Conservation (phyloP, 2,113 vertebrate genomes). For the Corythaixoides concolor region DNA sequence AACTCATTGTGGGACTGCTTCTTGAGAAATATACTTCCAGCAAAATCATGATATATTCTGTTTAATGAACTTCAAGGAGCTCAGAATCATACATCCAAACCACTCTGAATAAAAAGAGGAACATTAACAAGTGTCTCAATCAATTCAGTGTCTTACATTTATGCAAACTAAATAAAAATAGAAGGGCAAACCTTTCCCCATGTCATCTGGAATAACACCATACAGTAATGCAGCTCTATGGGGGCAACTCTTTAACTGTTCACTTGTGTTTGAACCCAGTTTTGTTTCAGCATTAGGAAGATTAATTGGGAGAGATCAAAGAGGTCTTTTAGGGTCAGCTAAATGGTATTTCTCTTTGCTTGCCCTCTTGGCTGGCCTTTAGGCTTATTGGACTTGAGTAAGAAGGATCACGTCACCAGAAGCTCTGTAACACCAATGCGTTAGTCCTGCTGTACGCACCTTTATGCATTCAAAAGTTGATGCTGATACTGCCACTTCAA, state of each 20-base stretch:
- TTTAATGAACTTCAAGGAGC: constrained; percentile 28
- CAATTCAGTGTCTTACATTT: neutral
- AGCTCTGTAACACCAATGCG: neutral
- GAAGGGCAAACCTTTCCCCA: neutral
- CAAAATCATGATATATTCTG: constrained; percentile 20
- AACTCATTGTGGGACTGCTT: neutral
- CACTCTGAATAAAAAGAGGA: neutral
- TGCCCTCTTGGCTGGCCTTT: neutral
- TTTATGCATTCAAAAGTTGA: constrained; percentile 38
- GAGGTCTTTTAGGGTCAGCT: neutral
- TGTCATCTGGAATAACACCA: neutral
- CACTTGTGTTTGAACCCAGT: neutral
- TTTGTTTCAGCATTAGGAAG: neutral
- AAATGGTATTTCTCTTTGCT: neutral
- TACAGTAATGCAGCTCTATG: neutral
- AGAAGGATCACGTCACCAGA: neutral
- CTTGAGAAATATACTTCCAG: constrained; percentile 14
- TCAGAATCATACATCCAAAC: neutral
- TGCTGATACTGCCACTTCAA: constrained; percentile 65
- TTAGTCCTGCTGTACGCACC: neutral
- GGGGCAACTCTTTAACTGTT: neutral
- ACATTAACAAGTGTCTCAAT: neutral
- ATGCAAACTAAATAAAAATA: neutral
- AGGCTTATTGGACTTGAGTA: neutral
- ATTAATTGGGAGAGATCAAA: constrained; percentile 19